Base-by-base conservation (phyloP, 35 echinoderm and acorn worm species). In the Patiria miniata region DNA sequence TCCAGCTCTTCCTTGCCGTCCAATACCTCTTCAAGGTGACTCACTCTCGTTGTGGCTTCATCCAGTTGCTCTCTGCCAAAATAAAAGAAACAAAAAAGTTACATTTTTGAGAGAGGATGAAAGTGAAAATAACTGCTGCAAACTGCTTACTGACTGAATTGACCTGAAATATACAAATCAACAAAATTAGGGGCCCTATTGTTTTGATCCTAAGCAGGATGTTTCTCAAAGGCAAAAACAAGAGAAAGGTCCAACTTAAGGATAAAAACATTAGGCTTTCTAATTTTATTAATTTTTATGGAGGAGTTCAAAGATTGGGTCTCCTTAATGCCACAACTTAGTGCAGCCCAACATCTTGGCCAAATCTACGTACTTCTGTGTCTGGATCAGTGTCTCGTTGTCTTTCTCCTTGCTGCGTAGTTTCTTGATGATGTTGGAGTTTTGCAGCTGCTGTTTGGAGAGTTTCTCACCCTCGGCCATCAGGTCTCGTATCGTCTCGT, bases 361-460 rank as follows among this genome's bases (percentile, higher is more conserved):
- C 26, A 30, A 37, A 17, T 0, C 17, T 21, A 93, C 95, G 80
- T 58, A 97, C 95, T 93, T 97, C 51, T 91, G 88, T 34, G 91
- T 51, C 28, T 93, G 90, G 0, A 97, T 80, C 2, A 97, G 53
- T 29, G 37, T 83, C 28, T 93, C 91, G 8, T 37, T 93, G 65
- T 97, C 95, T 77, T 93, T 97, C 86, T 97, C 95, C 60, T 93
- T 97, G 18, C 30, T 77, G 52, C 91, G 50, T 16, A 97, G 85
- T 68, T 93, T 93, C 84, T 97, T 97, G 68, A 97, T 97, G 85
- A 97, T 86, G 39, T 89, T 97, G 7, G 95, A 97, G 61, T 97
- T 97, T 79, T 97, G 95, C 26, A 97, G 80, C 54, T 97, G 95
- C 52, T 97, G 91, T 39, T 93, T 97, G 8, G 95, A 89, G 9